Base-by-base conservation (phyloP, 2,888 invertebrate genomes). In the Gari tellinella region DNA sequence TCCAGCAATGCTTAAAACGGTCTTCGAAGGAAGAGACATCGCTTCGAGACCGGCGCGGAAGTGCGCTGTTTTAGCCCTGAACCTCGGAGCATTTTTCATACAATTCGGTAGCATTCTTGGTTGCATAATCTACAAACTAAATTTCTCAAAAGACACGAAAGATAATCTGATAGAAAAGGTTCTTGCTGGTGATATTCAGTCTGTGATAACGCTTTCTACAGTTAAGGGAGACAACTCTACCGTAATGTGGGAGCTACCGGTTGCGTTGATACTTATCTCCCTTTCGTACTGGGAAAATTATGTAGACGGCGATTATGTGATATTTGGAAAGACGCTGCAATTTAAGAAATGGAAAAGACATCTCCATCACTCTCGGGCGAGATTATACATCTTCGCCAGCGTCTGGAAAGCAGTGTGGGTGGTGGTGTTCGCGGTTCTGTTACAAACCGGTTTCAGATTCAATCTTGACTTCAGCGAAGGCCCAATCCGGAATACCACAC, bases 281-380 rank as follows among this genome's bases (percentile, higher is more conserved):
- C 17, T 84, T 4, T 66, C 80, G 1, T 85, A 78, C 55, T 86
- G 85, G 87, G 87, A 87, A 66, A 85, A 83, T 63, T 87, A 74
- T 63, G 81, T 82, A 0, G 78, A 83, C 31, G 68, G 76, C 3
- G 84, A 86, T 53, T 55, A 80, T 17, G 55, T 58, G 7, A 55
- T 85, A 17, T 76, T 76, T 48, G 77, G 85, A 19, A 61, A 70
- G 12, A 65, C 25, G 8, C 51, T 86, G 5, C 76, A 73, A 3
- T 77, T 87, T 26, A 75, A 66, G 21, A 63, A 67, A 31, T 87
- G 86, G 86, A 86, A 85, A 64, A 82, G 80, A 37, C 75, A 79
- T 37, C 72, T 87, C 19, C 83, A 83, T 49, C 80, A 80, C 14
- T 77, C 83, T 0, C 72, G 86, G 12, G 80, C 84, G 25, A 68